These are phyloP conservation scores for Gandaritis pyraliata DNA, from an alignment of 2,888 invertebrate species.

Conservation along the genomic window DNA sequence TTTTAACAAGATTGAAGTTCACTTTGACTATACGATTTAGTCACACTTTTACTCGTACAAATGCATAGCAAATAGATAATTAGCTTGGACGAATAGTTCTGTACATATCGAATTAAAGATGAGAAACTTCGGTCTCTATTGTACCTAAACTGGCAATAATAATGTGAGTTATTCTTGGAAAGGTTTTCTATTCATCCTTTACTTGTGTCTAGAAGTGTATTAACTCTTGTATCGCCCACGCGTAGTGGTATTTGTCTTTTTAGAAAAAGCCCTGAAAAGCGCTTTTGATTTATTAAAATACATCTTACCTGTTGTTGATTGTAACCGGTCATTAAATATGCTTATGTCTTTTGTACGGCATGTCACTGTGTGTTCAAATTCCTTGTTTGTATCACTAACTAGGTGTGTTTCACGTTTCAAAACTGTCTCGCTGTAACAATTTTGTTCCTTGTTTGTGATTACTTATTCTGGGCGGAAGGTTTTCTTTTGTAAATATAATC, in stretches of 20 bases:
- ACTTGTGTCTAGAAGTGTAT: slow-evolving; percentile 51
- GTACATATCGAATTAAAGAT: slow-evolving; percentile 58
- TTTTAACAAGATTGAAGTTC: slow-evolving; percentile 17
- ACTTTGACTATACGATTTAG: slow-evolving; percentile 16
- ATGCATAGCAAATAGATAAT: slow-evolving; percentile 35
- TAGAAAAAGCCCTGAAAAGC: slow-evolving; percentile 3
- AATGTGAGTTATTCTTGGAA: slow-evolving; percentile 46
- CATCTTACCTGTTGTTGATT: slow-evolving; percentile 25
- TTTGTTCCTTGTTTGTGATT: slow-evolving; percentile 32
- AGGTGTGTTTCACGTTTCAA: slow-evolving; percentile 30
- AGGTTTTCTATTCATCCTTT: slow-evolving; percentile 40
- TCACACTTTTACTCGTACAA: slow-evolving; percentile 35
- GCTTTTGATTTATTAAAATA: slow-evolving; percentile 10
- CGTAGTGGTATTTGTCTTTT: slow-evolving; percentile 17
- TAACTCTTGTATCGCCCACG: slow-evolving; percentile 27
- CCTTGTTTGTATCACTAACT: slow-evolving; percentile 33
- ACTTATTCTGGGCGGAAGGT: slow-evolving; percentile 34
- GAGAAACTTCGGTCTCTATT: slow-evolving; percentile 47
- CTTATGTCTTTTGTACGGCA: slow-evolving; percentile 38
- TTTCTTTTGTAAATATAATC: slow-evolving; percentile 44
- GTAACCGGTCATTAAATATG: slow-evolving; percentile 28
- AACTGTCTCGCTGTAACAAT: slow-evolving; percentile 21
- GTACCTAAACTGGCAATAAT: slow-evolving; percentile 45
- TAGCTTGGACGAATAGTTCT: slow-evolving; percentile 47
- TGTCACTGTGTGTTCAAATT: slow-evolving; percentile 38